Evolutionary conservation across 2,888 invertebrate species (phyloP), one percentile per base, ranked within the genome.

Genomic region (Pseudococcus viburni): DNA sequence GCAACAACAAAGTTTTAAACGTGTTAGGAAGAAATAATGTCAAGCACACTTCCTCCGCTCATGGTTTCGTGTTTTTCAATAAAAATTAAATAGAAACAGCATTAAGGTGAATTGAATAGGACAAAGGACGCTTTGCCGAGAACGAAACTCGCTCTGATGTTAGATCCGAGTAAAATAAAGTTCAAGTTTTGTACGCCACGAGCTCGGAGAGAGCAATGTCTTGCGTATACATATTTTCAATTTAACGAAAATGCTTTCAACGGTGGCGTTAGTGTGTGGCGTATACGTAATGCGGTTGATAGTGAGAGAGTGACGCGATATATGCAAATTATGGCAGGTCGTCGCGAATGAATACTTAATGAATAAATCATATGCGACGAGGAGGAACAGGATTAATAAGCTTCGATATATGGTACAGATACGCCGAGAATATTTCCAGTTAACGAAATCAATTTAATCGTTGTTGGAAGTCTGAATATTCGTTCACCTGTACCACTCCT

Each of bases 371-470:
- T 46, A 83, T 42, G 11, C 26, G 46, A 19, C 6, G 19, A 42
- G 42, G 42, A 42, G 42, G 42, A 83, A 42, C 46, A 83, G 46
- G 46, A 83, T 83, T 83, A 83, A 83, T 83, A 83, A 83, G 46
- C 80, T 46, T n/a, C 39, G 15, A 42, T 77, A 77, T 15, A 15
- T 80, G 6, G 80, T 46, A 42, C 15, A 77, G 22, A 77, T 77
- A 39, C 77, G 77, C 12, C 33, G 33, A 64, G 64, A 64, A 77
- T 42, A 46, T 83, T 83, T 42, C 15, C 46, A 19, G 9, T 83
- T 42, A 83, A 39, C 46, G 19, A 33, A 83, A 83, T 83, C 80
- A 83, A 83, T 83, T 83, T 83, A 83, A 83, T 83, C 46, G 46
- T 42, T 73, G 46, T 42, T 19, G 22, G 19, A 83, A 33, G 9